Percentiles rank a stretch among this genome's conserved stretches.
phyloP scores from a whole-genome alignment of 2,113 vertebrate species.

The Hylia prasina region DNA sequence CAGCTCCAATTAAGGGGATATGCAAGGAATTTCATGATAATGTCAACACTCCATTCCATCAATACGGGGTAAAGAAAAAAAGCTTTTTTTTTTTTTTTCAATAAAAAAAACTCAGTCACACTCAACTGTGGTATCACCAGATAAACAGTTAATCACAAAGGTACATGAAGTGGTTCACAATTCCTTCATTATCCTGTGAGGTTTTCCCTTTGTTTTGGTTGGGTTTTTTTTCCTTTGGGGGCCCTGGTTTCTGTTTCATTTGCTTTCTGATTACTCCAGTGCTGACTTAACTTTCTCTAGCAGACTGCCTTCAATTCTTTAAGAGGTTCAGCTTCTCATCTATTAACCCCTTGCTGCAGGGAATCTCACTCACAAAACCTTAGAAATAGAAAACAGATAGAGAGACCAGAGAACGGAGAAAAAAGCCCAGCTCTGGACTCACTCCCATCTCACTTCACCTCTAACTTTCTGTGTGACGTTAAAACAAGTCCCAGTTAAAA shows the following conservation, averaged over 20 bases:
- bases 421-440: background rate
- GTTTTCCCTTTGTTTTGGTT: background rate
- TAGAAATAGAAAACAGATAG: background rate
- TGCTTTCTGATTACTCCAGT: conserved; percentile 43
- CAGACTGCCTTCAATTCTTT: background rate
- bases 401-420: background rate
- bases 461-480: background rate
- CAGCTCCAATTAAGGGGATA: conserved; percentile 58
- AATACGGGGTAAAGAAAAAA: background rate
- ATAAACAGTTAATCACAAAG: conserved; percentile 45
- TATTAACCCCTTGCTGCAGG: conserved; percentile 45
- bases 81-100: background rate
- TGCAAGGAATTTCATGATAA: conserved; percentile 55
- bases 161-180: conserved; percentile 15
- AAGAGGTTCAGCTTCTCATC: conserved; percentile 3
- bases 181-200: conserved; percentile 23
- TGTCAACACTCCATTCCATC: conserved; percentile 35
- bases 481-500: background rate
- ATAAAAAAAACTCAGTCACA: background rate
- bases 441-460: background rate
- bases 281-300: conserved; percentile 49
- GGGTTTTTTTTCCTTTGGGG: background rate
- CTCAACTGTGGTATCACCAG: background rate
- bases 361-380: background rate
- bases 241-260: conserved; percentile 57